These are phyloP conservation scores for Fragum sueziense DNA, from an alignment of 2,888 invertebrate genomes.

Conservation along the genomic window DNA sequence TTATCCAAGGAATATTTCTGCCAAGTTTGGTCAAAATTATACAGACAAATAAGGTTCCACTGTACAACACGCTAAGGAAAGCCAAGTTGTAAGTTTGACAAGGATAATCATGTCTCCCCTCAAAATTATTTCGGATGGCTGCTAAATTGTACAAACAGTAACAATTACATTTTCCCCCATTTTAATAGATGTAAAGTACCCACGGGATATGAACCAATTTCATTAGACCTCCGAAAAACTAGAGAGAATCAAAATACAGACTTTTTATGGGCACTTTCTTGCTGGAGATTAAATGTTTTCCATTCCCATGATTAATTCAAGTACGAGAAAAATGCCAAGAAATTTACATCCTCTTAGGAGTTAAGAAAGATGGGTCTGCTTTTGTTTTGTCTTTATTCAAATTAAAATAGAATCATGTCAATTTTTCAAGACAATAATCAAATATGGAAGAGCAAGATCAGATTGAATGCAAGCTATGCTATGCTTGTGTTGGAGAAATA, in stretches of 20 bases:
- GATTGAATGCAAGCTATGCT: too few species aligned
- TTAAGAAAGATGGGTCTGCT: too few species aligned
- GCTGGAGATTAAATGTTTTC: slow-evolving; percentile 6
- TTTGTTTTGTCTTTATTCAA: too few species aligned
- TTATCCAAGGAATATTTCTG: too few species aligned
- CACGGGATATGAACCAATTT: neutral
- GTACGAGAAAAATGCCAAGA: neutral
- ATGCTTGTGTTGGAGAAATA: too few species aligned
- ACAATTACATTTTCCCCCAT: neutral
- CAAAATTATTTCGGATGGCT: neutral
- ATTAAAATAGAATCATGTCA: too few species aligned
- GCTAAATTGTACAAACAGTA: slow-evolving; percentile 1
- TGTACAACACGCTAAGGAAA: too few species aligned
- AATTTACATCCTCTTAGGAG: too few species aligned
- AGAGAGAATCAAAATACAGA: slow-evolving; percentile 4
- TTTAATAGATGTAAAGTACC: neutral
- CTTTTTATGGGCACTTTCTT: slow-evolving; percentile 6
- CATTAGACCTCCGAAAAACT: slow-evolving; percentile 4
- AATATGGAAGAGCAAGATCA: too few species aligned
- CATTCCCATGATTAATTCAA: slow-evolving; percentile 5
- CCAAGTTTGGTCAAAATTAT: too few species aligned
- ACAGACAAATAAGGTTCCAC: too few species aligned
- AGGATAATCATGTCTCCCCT: neutral
- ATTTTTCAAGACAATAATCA: too few species aligned
- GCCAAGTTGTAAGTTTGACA: neutral